A percentile compares a stretch with the other conserved stretches of the same genome.
Evolutionary conservation across 2,888 invertebrate genomes (phyloP).

Genomic region (Phaonia tiefii): DNA sequence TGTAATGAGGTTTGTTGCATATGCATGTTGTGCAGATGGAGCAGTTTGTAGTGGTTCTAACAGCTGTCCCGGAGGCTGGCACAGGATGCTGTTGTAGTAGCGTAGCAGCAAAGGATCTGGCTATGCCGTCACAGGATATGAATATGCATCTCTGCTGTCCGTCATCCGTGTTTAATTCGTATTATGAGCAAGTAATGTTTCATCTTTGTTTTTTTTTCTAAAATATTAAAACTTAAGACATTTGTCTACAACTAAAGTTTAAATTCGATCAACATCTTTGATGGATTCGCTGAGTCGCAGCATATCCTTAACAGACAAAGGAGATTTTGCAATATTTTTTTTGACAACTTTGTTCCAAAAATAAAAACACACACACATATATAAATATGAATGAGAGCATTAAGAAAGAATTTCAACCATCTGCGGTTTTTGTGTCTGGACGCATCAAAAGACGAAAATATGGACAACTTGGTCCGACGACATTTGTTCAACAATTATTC

Average conservation of each 20-base stretch:
- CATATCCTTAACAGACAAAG: constrained; percentile 33
- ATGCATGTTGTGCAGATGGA: constrained; percentile 49
- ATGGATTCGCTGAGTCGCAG: background rate
- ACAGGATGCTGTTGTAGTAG: constrained; percentile 61
- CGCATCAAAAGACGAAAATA: background rate
- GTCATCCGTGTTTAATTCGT: constrained; percentile 25
- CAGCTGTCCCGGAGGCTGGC: constrained; percentile 65
- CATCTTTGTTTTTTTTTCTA: constrained; percentile 22
- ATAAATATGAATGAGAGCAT: constrained; percentile 40
- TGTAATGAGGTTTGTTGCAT: constrained; percentile 57
- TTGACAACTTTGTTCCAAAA: constrained; percentile 27
- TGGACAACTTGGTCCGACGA: constrained; percentile 44
- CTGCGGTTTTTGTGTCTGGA: constrained; percentile 58
- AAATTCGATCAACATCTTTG: background rate
- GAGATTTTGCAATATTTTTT: constrained; percentile 32
- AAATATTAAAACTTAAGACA: constrained; percentile 19
- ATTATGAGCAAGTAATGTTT: constrained; percentile 1
- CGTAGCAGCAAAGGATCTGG: constrained; percentile 30
- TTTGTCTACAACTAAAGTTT: constrained; percentile 21
- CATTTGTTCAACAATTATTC: constrained; percentile 65
- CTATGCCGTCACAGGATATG: constrained; percentile 60
- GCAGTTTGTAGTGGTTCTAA: constrained; percentile 39
- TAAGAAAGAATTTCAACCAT: constrained; percentile 44
- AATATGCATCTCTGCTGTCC: constrained; percentile 43
- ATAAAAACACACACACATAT: background rate